These are phyloP conservation scores for Bradysia coprophila DNA, from an alignment of 1,140 invertebrate species.

Conservation along the genomic window DNA sequence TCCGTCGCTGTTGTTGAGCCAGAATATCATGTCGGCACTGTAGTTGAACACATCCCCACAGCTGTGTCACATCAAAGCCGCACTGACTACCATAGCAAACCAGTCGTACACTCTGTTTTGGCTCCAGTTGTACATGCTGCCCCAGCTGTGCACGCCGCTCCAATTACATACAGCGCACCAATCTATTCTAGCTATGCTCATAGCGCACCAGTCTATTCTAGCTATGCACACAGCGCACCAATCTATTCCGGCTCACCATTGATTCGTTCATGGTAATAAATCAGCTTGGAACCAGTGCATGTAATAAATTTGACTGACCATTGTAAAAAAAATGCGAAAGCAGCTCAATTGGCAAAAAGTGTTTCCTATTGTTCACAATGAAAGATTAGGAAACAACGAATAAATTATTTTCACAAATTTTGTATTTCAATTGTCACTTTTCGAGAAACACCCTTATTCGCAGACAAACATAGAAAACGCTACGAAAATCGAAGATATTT, in stretches of 20 bases:
- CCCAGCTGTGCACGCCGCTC: neutral
- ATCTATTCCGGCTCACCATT: neutral
- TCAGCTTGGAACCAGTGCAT: neutral
- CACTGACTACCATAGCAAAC: constrained; percentile 14
- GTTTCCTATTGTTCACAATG: neutral
- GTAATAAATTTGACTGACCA: neutral
- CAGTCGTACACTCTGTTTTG: neutral
- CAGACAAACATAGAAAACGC: too few relatives aligned
- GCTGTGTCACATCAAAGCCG: constrained; percentile 28
- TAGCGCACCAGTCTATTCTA: neutral
- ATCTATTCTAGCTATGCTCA: neutral
- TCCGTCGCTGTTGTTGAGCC: neutral
- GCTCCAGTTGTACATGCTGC: constrained; percentile 1
- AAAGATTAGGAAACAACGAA: neutral
- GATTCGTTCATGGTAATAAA: neutral
- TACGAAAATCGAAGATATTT: too few relatives aligned
- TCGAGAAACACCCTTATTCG: too few relatives aligned
- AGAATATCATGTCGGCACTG: neutral
- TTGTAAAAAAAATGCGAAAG: neutral
- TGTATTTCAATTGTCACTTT: too few relatives aligned
- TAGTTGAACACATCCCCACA: constrained; percentile 9
- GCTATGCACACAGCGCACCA: neutral
- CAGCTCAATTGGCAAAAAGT: neutral
- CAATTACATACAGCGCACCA: neutral
- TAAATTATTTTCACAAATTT: too few relatives aligned